phyloP scores from a whole-genome alignment of 2,113 vertebrate genomes.

The Scytalopus superciliaris region DNA sequence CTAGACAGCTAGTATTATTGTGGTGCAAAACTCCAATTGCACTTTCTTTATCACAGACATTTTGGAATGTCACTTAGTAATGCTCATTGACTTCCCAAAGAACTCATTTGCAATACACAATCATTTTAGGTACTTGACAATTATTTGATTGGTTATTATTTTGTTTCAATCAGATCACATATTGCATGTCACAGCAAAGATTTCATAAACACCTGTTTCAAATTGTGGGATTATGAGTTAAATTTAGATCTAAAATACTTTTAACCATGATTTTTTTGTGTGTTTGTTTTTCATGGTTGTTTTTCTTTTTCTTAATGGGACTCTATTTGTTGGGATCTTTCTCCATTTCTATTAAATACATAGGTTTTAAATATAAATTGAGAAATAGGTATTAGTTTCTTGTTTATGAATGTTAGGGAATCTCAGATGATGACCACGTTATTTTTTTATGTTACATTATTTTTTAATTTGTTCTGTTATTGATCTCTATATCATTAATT shows the following conservation, averaged over 20 bases:
- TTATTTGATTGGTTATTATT: constrained; percentile 5
- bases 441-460: neutral
- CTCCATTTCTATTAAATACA: neutral
- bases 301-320: neutral
- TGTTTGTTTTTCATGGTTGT: neutral
- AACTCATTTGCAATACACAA: neutral
- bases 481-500: neutral
- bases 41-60: neutral
- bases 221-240: neutral
- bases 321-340: neutral
- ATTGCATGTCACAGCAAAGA: neutral
- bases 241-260: neutral
- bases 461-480: neutral
- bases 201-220: neutral
- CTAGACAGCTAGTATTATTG: neutral
- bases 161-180: neutral
- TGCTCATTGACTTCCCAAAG: neutral
- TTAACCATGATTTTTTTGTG: neutral
- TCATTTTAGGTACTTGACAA: neutral
- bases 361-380: neutral
- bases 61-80: neutral
- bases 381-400: neutral
- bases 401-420: neutral
- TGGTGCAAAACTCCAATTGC: neutral
- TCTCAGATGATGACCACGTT: neutral